Evolutionary conservation across 2,113 vertebrate species (phyloP).

Genomic region (Petromus typicus): DNA sequence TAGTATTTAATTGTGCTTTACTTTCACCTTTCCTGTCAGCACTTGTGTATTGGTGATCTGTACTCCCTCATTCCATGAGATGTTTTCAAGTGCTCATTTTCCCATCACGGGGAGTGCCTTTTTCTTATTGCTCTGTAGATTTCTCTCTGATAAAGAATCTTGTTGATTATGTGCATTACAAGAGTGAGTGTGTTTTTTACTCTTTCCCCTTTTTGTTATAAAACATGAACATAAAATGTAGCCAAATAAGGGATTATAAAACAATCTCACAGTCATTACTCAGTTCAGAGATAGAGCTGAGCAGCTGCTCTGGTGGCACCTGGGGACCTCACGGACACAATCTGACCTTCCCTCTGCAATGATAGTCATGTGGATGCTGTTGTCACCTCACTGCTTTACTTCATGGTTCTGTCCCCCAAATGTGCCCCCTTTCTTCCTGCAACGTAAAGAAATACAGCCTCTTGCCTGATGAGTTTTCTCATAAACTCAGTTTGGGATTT

Average conservation of each 20-base stretch:
- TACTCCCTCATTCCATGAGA: constrained; percentile 18
- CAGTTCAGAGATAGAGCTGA: not conserved
- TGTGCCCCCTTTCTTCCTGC: not conserved
- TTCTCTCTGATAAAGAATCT: not conserved
- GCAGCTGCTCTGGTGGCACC: not conserved
- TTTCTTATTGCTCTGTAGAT: not conserved
- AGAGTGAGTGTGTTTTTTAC: not conserved
- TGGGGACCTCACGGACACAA: not conserved
- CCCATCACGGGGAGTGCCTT: not conserved
- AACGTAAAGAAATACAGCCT: not conserved
- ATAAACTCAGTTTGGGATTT: not conserved
- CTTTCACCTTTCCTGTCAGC: not conserved
- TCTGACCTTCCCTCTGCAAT: not conserved
- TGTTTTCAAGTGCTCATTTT: constrained; percentile 10
- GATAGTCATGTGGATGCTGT: not conserved
- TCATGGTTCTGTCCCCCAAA: not conserved
- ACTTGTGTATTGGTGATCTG: not conserved
- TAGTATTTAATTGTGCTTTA: not conserved
- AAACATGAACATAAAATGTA: not conserved
- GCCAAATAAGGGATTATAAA: not conserved
- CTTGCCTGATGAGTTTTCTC: not conserved
- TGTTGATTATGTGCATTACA: not conserved
- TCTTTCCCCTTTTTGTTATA: not conserved
- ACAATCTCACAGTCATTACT: not conserved
- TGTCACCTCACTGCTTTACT: not conserved